Conservation (phyloP, 2,797 vertebrate genomes). For the Protosalanx chinensis region DNA sequence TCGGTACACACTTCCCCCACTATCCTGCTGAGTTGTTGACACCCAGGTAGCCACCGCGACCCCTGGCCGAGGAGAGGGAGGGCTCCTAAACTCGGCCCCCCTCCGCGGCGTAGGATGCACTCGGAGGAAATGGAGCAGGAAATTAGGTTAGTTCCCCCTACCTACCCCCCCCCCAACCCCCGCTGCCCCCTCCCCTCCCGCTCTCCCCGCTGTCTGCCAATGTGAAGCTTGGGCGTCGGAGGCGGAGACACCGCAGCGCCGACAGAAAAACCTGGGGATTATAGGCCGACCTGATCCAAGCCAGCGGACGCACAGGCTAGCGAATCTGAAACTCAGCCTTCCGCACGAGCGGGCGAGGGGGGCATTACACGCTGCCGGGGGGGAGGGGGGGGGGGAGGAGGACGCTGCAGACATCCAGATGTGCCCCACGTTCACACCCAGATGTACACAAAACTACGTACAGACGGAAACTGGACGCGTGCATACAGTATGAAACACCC, state of each 20-base stretch:
- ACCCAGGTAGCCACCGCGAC: constrained; percentile 61
- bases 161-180: constrained; percentile 56
- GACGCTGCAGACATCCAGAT: neutral
- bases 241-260: constrained; percentile 42
- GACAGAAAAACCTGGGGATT: constrained; percentile 47
- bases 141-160: constrained; percentile 74
- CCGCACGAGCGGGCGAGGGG: constrained; percentile 35
- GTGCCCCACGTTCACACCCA: neutral
- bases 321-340: constrained; percentile 63
- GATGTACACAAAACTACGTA: constrained; percentile 59
- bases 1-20: neutral
- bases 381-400: no score
- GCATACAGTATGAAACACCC: constrained; percentile 36
- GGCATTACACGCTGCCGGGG: neutral
- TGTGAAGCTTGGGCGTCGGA: constrained; percentile 47
- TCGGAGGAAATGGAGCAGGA: constrained; percentile 77
- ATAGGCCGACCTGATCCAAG: constrained; percentile 38
- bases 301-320: constrained; percentile 47
- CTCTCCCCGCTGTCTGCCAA: constrained; percentile 60
- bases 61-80: constrained; percentile 53
- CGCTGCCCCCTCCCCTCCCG: constrained; percentile 39
- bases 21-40: constrained; percentile 48
- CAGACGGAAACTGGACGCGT: constrained; percentile 17
- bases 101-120: constrained; percentile 58
- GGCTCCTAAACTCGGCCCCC: constrained; percentile 49